Percentiles rank a stretch among this genome's conserved stretches.
phyloP scores from a whole-genome alignment of 2,797 vertebrate genomes.

The Acomys russatus region DNA sequence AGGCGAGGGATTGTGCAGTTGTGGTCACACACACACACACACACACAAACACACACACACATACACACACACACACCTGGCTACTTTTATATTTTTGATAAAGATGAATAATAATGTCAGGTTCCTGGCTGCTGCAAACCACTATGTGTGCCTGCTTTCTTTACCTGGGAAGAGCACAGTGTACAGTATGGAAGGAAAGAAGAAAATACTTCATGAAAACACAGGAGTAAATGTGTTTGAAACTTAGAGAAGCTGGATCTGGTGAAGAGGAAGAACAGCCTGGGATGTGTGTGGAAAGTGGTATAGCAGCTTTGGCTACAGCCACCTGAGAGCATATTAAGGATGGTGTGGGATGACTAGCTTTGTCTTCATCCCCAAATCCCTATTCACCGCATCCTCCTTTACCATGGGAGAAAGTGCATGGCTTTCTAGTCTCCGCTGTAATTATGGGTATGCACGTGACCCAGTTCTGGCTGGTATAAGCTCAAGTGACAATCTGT shows the following conservation, averaged over 20 bases:
- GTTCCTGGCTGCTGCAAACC: not conserved
- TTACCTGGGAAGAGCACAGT: not conserved
- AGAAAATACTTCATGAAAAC: not conserved
- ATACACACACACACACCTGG: fast-evolving
- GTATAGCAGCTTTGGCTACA: not conserved
- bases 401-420: not conserved
- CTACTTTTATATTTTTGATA: not conserved
- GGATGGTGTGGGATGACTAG: not conserved
- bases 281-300: not conserved
- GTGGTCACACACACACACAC: no score
- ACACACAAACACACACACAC: no score
- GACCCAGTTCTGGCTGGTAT: not conserved
- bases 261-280: not conserved
- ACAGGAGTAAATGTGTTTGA: not conserved
- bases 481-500: not conserved
- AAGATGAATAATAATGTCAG: not conserved
- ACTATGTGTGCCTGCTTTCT: not conserved
- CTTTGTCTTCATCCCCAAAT: not conserved
- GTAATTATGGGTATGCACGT: not conserved
- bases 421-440: not conserved
- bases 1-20: not conserved
- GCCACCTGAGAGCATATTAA: fast-evolving
- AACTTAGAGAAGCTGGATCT: not conserved
- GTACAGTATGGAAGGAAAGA: not conserved
- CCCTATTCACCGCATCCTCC: not conserved